phyloP scores from a whole-genome alignment of 2,888 invertebrate species.

The Pyrgus malvae region DNA sequence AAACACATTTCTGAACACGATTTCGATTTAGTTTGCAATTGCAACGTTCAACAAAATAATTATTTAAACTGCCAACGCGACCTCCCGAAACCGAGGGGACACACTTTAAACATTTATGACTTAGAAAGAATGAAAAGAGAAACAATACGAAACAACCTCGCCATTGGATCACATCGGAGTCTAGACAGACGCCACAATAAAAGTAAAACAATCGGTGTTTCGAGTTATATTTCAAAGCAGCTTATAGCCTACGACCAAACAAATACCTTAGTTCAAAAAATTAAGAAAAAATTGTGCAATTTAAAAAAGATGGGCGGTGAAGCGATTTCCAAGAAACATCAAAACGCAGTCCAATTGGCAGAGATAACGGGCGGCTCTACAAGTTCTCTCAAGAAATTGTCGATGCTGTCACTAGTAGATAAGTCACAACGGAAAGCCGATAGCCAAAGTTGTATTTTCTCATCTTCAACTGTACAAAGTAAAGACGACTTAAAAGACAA shows the following conservation, averaged over 20 bases:
- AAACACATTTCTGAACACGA: constrained; percentile 69
- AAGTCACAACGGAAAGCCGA: constrained; percentile 69
- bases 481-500: constrained; percentile 68
- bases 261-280: constrained; percentile 74
- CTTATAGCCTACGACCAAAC: constrained; percentile 75
- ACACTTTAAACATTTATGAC: constrained; percentile 72
- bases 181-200: constrained; percentile 74
- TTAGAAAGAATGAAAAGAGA: constrained; percentile 71
- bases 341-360: constrained; percentile 72
- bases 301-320: constrained; percentile 77
- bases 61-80: constrained; percentile 66
- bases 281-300: constrained; percentile 76
- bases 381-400: constrained; percentile 71
- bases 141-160: constrained; percentile 58
- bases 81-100: constrained; percentile 59
- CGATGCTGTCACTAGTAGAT: constrained; percentile 72
- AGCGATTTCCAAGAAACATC: constrained; percentile 71
- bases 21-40: constrained; percentile 74
- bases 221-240: constrained; percentile 76
- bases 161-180: constrained; percentile 68
- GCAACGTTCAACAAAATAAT: constrained; percentile 72
- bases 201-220: constrained; percentile 72
- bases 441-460: constrained; percentile 72
- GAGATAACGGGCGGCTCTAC: constrained; percentile 74
- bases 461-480: constrained; percentile 60